Conservation (phyloP, 2,888 invertebrate species). For the Tinea pellionella region DNA sequence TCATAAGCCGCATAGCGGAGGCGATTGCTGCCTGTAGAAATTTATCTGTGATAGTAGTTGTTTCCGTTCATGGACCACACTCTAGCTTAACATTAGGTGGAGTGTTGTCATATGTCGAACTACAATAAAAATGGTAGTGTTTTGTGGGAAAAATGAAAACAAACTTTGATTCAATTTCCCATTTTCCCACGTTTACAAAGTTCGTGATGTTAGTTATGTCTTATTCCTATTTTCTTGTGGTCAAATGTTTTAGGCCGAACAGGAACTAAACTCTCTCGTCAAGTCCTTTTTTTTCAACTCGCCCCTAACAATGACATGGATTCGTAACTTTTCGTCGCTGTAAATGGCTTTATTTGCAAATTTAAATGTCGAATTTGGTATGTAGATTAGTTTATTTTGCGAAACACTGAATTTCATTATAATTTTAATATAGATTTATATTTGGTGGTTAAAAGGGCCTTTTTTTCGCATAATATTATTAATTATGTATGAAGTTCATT, state of each 20-base stretch:
- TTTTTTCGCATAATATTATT: background rate
- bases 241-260: background rate
- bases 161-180: no score
- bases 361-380: conserved; percentile 11
- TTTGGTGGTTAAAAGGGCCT: background rate
- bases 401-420: conserved; percentile 5
- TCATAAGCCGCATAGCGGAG: no score
- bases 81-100: no score
- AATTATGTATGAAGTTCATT: background rate
- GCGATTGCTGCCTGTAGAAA: no score
- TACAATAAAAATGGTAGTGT: no score
- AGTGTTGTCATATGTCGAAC: no score
- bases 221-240: no score
- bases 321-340: conserved; percentile 10
- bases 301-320: conserved; percentile 12
- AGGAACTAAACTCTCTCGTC: background rate
- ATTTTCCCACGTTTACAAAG: no score
- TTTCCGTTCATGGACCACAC: no score
- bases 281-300: conserved; percentile 5
- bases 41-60: no score
- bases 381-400: conserved; percentile 11
- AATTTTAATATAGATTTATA: conserved; percentile 4
- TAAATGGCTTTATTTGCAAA: conserved; percentile 12
- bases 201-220: no score
- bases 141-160: no score